phyloP scores from a whole-genome alignment of 2,888 invertebrate species.

The Pollenia angustigena region DNA sequence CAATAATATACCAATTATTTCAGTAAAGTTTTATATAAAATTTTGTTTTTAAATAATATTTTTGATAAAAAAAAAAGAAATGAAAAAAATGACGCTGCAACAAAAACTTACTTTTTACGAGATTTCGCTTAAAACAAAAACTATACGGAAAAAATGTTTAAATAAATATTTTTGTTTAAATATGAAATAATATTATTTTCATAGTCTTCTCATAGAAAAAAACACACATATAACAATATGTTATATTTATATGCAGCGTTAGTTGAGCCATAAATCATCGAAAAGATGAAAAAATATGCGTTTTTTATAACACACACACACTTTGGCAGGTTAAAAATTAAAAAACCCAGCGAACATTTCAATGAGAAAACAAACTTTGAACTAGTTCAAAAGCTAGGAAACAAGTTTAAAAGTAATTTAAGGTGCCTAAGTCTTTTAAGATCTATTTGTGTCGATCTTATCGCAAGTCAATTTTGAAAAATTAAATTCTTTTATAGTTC shows the following conservation, averaged over 20 bases:
- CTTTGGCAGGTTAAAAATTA: no score
- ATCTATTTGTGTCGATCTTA: no score
- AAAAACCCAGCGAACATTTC: no score
- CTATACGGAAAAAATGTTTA: conserved; percentile 22
- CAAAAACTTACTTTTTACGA: conserved; percentile 12
- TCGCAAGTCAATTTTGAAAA: no score
- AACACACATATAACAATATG: conserved; percentile 50
- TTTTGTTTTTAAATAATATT: conserved; percentile 31
- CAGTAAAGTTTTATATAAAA: conserved; percentile 33
- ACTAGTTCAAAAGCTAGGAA: no score
- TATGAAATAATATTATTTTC: conserved; percentile 42
- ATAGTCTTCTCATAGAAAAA: conserved; percentile 35
- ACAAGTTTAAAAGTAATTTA: no score
- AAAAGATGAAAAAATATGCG: conserved; percentile 12
- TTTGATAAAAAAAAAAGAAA: conserved; percentile 28
- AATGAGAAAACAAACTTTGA: no score
- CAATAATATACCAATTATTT: conserved; percentile 66
- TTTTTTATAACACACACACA: conserved; percentile 4
- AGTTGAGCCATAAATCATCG: conserved; percentile 67
- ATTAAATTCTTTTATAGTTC: no score
- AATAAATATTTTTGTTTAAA: conserved; percentile 38
- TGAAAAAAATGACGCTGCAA: not conserved
- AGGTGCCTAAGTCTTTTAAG: no score
- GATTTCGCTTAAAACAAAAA: conserved; percentile 11
- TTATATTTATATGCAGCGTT: conserved; percentile 65